Base-by-base conservation (phyloP, 2,888 invertebrate genomes). In the Sipha maydis region DNA sequence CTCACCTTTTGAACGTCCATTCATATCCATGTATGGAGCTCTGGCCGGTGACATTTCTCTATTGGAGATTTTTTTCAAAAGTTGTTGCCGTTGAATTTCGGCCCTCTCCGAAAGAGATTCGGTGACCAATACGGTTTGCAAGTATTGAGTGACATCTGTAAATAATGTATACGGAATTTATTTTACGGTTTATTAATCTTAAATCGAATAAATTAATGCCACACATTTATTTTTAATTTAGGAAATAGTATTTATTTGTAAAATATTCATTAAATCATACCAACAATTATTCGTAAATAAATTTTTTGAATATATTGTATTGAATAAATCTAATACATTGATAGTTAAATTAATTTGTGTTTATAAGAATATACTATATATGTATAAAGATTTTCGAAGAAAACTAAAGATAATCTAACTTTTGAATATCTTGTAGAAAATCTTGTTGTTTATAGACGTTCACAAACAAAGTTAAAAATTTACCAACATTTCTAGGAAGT, bases 1-100 rank as follows among this genome's bases (percentile, higher is more conserved):
- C 19, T 84, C 7, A 90, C 90, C 89, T 89, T 90, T 90, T 83
- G 89, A 89, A 48, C 89, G 80, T 41, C 89, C 89, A 75, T 90
- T 90, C 91, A 91, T 91, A 80, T 91, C 90, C 69, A 91, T 88
- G 89, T 91, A 91, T 5, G 90, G 89, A 61, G 48, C 25, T 31
- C 79, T 73, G n/a, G 90, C 83, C 19, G 90, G 89, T 17, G 90
- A 89, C 83, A 69, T 41, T 83, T 90, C 90, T 89, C 90, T 89
- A 34, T 89, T 83, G 75, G 85, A 67, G 21, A 90, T 85, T 89
- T 89, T 89, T 85, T 89, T 75, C 71, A 90, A 78, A 61, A 90
- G 83, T 2, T 78, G 80, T 75, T 89, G 84, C 17, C 90, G 89
- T 89, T 89, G 85, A 61, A 85, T 85, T 67, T 90, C 89, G 25